These are phyloP conservation scores for Emydocephalus ijimae DNA, from an alignment of 2,113 vertebrate species.

Conservation along the genomic window DNA sequence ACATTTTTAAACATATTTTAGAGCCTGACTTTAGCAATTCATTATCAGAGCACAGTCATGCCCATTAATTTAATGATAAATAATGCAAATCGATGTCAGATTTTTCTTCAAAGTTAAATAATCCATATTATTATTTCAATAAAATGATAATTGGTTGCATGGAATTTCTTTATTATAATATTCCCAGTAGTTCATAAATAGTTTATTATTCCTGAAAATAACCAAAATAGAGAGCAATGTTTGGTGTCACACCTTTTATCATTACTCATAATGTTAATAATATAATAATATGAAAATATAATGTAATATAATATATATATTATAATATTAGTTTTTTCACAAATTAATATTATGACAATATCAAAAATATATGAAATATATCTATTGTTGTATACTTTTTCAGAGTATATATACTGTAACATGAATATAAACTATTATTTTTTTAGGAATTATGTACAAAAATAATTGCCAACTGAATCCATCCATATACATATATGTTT, in stretches of 20 bases:
- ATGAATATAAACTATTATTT: background rate
- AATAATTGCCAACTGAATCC: background rate
- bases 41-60: background rate
- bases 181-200: background rate
- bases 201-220: background rate
- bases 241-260: background rate
- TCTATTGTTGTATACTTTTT: background rate
- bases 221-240: background rate
- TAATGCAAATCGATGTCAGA: background rate
- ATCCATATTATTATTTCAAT: background rate
- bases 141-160: background rate
- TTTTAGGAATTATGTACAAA: background rate
- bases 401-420: background rate
- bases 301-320: too few species aligned
- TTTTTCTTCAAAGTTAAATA: background rate
- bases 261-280: background rate
- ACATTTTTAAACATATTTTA: background rate
- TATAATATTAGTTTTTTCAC: background rate
- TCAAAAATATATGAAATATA: background rate
- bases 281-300: too few species aligned
- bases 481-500: background rate
- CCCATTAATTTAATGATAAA: background rate
- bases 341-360: background rate
- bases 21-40: background rate
- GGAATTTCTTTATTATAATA: background rate